Base-by-base conservation (phyloP, 2,113 vertebrate genomes). In the Alosa alosa region DNA sequence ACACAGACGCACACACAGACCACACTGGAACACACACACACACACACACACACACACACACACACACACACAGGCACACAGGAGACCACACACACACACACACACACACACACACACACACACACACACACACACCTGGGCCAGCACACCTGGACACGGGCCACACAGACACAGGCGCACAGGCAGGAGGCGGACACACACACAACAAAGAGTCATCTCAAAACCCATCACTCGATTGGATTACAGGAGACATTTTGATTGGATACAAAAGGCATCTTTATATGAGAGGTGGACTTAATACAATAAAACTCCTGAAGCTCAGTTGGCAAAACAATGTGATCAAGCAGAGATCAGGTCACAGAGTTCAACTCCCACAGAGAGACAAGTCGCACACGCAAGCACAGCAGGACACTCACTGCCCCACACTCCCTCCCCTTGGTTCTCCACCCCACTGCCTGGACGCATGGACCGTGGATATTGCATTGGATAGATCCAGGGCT, bases 1-100 rank as follows among this genome's bases (percentile, higher is more conserved):
- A 72, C n/a, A 82, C 47, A 78, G 13, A 45, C 83, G 44, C 82
- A 44, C 25, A 81, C 75, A 20, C 18, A 84, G 64, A 90, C 36
- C 31, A 31, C 87, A 72, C n/a, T n/a, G n/a, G n/a, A n/a, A n/a
- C n/a, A n/a, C 41, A 82, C 82, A 44, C 25, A 81, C 75, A 20
- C 18, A 84, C 87, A 72, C 13, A 83, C 7, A 25, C 41, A 44
- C 22, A 31, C n/a, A 31, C n/a, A 31, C 9, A 6, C 64, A 72
- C 22, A 72, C 64, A 31, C 64, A 72, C 25, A 25, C 64, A 72
- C 25, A 72, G 6, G 9, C 64, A 36, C 64, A 72, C 64, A 72
- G 25, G 31, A 1, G n/a, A 1, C n/a, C 57, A n/a, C 57, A 60
- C 6, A 20, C 18, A 60, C 3, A 57, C n/a, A n/a, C n/a, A n/a